A percentile compares a stretch with the other conserved stretches of the same genome.
Conservation (phyloP, 2,888 invertebrate species). For the Nomada ruficornis region DNA sequence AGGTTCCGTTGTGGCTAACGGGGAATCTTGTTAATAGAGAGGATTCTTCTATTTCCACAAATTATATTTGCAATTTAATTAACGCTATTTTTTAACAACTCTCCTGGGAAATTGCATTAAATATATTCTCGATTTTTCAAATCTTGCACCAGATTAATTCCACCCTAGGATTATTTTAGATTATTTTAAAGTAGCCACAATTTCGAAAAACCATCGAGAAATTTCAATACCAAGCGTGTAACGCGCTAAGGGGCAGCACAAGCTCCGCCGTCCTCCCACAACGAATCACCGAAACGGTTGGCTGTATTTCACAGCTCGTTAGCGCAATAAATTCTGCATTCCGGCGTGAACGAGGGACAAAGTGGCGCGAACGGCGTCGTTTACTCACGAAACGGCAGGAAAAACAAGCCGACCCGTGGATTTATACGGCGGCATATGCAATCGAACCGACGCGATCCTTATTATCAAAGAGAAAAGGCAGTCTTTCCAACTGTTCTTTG, state of each 20-base stretch:
- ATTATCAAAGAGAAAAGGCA: conserved; percentile 16
- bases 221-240: background rate
- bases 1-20: no score
- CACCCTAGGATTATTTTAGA: background rate
- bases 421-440: conserved; percentile 24
- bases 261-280: background rate
- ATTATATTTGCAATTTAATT: no score
- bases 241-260: background rate
- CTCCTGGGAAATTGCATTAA: no score
- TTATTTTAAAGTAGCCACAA: background rate
- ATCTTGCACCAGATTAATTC: background rate
- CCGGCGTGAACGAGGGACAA: background rate
- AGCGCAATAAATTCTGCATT: conserved; percentile 26
- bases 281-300: conserved; percentile 6
- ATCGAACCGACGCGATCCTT: background rate
- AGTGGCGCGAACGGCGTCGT: conserved; percentile 16
- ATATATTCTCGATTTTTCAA: background rate
- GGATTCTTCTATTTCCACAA: no score
- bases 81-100: no score
- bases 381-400: conserved; percentile 15
- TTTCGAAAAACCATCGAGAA: background rate
- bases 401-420: conserved; percentile 18
- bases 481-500: conserved; percentile 18
- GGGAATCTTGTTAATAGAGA: no score
- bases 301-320: conserved; percentile 32